A percentile compares a stretch with the other conserved stretches of the same genome.
Conservation (phyloP, 2,797 vertebrate species). For the Crenuchus spilurus region DNA sequence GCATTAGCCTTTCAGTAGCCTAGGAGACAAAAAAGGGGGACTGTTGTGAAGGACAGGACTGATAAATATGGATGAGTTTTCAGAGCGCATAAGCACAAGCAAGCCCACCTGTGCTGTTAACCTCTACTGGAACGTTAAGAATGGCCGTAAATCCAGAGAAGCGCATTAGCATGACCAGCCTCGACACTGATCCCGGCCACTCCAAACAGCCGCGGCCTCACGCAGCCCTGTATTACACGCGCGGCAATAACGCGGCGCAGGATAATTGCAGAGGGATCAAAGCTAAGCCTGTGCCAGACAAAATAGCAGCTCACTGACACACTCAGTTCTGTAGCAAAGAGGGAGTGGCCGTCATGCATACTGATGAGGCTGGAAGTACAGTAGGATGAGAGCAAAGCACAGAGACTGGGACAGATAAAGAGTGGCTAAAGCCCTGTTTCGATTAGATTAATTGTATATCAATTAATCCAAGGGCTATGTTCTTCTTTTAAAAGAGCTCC, state of each 20-base stretch:
- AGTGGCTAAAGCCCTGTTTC: background rate
- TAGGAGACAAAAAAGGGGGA: background rate
- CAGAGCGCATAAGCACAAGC: slow-evolving; percentile 11
- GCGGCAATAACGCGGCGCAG: slow-evolving; percentile 61
- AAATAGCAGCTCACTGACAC: slow-evolving; percentile 58
- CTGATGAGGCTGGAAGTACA: slow-evolving; percentile 37
- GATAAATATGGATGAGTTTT: slow-evolving; percentile 36
- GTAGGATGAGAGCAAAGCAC: too few species aligned
- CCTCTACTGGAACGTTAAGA: slow-evolving; percentile 11
- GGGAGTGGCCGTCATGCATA: slow-evolving; percentile 30
- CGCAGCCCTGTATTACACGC: slow-evolving; percentile 60
- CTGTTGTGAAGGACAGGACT: slow-evolving; percentile 31
- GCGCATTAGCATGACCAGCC: slow-evolving; percentile 2
- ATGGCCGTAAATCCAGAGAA: slow-evolving; percentile 16
- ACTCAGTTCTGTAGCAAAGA: slow-evolving; percentile 49
- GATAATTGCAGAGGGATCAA: slow-evolving; percentile 74
- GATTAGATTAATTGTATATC: too few species aligned
- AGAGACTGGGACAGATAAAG: background rate
- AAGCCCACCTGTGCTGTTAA: slow-evolving; percentile 28
- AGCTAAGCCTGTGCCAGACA: slow-evolving; percentile 69
- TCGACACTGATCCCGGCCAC: slow-evolving; percentile 18
- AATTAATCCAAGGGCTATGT: too few species aligned
- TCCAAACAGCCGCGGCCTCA: slow-evolving; percentile 46
- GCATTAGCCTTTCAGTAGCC: background rate
- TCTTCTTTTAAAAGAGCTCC: too few species aligned